A percentile compares a stretch with the other conserved stretches of the same genome.
Evolutionary conservation across 2,888 invertebrate genomes (phyloP).

Genomic region (Ecdyonurus torrentis): DNA sequence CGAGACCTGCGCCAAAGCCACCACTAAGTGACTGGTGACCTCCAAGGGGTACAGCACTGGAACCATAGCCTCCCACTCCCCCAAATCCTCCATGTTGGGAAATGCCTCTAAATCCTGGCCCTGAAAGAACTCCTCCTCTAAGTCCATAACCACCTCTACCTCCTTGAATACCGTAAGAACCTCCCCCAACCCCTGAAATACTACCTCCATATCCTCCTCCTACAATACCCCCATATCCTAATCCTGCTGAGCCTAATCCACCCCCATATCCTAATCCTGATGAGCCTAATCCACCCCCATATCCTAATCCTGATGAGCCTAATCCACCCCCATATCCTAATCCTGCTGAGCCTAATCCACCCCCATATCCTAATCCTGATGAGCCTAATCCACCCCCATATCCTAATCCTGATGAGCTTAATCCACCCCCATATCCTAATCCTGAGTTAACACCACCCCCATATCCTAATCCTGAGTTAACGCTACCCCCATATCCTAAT

Average conservation of each 20-base stretch:
- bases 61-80: too few species aligned
- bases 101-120: too few species aligned
- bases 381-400: neutral
- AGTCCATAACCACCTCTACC: neutral
- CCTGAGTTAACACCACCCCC: neutral
- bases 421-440: neutral
- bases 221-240: neutral
- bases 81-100: too few species aligned
- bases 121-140: neutral
- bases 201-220: neutral
- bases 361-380: neutral
- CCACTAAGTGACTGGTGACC: too few species aligned
- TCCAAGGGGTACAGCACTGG: neutral
- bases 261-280: neutral
- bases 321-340: neutral
- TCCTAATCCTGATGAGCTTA: neutral
- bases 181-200: neutral
- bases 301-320: neutral
- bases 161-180: neutral
- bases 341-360: neutral
- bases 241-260: neutral
- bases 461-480: neutral
- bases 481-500: neutral
- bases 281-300: neutral
- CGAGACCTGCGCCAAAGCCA: neutral